These are phyloP conservation scores for Polyommatus iphigenia DNA, from an alignment of 2,888 invertebrate species.

Conservation along the genomic window DNA sequence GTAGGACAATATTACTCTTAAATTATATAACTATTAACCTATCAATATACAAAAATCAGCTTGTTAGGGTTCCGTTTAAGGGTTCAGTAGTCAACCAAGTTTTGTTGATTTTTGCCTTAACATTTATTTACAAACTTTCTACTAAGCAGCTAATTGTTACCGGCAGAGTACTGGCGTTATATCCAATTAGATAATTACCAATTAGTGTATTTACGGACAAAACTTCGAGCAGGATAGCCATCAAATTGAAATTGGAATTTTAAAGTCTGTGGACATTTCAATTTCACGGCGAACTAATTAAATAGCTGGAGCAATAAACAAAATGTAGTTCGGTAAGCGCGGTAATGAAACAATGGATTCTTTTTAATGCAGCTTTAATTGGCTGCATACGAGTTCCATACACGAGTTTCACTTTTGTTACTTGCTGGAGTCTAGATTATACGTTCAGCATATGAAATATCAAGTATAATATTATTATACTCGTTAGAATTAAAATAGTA, in stretches of 20 bases:
- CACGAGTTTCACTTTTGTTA: not conserved
- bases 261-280: constrained; percentile 46
- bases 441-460: too few species aligned
- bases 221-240: not conserved
- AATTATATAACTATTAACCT: too few species aligned
- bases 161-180: not conserved
- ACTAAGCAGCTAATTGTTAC: not conserved
- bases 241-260: constrained; percentile 38
- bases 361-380: constrained; percentile 63
- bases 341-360: constrained; percentile 63
- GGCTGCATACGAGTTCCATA: constrained; percentile 42
- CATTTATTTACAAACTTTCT: too few species aligned
- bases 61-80: too few species aligned
- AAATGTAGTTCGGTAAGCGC: constrained; percentile 63
- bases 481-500: too few species aligned
- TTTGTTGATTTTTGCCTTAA: too few species aligned
- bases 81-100: too few species aligned
- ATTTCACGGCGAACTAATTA: constrained; percentile 59
- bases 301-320: constrained; percentile 71
- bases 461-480: too few species aligned
- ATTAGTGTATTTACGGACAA: not conserved
- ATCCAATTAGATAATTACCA: not conserved
- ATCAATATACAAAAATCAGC: too few species aligned
- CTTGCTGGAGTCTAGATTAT: too few species aligned
- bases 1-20: too few species aligned